Evolutionary conservation across 2,113 vertebrate species (phyloP), one percentile per base, ranked within the genome.

Genomic region (Rana temporaria): DNA sequence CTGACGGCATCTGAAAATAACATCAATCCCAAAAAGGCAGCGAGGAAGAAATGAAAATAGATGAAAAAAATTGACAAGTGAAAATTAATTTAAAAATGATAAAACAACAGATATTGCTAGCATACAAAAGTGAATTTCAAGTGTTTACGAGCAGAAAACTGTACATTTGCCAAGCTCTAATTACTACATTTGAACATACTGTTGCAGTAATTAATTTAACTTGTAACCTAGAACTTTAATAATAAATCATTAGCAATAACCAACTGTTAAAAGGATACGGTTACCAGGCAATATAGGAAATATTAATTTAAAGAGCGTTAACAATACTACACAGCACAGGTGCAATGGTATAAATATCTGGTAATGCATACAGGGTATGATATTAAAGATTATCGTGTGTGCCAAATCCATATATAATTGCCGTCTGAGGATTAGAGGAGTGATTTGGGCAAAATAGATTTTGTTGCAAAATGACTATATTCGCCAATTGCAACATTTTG

Each of bases 201-300:
- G 15, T 52, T 18, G 52, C 22, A 72, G 55, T 72, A 56, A 72
- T 70, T 66, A n/a, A 22, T 70, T 55, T 30, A 56, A 52, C 52
- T 56, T 71, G 22, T 70, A 70, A 70, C 48, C 69, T 71, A 19
- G 48, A 71, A 71, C 53, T 30, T 55, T 26, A 19, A 11, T 18
- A 26, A 56, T 71, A 16, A 69, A 22, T 69, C 42, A 69, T 24
- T 26, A 30, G 48, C n/a, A 56, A 30, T 30, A 20, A 55, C 69
- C 24, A 24, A 52, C 42, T 71, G 18, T 26, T 26, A 70, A 70
- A 26, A 52, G 32, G 14, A 53, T 24, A 24, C 42, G 17, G 7
- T 70, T 53, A 70, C 9, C 7, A 53, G 1, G 15, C 2, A 70
- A 70, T 20, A 52, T 4, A 53, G 20, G 22, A 70, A 68, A 48